Conservation (phyloP, 2,888 invertebrate genomes). For the Scaptomyza polygonia region DNA sequence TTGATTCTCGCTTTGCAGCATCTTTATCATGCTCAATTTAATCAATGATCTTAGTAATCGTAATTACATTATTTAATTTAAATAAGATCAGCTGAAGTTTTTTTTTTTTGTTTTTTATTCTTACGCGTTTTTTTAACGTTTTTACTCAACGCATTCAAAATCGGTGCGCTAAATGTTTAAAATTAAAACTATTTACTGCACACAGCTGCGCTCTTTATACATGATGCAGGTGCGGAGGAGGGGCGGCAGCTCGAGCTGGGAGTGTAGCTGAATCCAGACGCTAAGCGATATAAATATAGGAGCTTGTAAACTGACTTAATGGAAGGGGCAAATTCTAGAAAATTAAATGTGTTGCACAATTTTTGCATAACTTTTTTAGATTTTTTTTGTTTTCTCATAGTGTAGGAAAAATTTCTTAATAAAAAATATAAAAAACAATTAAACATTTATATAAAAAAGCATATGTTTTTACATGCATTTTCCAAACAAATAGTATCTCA, state of each 20-base stretch:
- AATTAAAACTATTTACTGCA: conserved; percentile 65
- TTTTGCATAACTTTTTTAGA: conserved; percentile 46
- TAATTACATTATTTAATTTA: conserved; percentile 71
- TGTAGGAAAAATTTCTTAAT: conserved; percentile 46
- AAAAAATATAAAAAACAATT: conserved; percentile 61
- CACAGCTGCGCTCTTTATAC: conserved; percentile 67
- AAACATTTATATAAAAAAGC: conserved; percentile 74
- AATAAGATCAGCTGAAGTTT: conserved; percentile 74
- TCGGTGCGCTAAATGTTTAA: conserved; percentile 65
- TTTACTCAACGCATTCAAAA: conserved; percentile 59
- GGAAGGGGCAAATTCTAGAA: conserved; percentile 28
- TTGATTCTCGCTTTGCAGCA: conserved; percentile 60
- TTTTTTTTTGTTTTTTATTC: conserved; percentile 36
- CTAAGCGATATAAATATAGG: conserved; percentile 41
- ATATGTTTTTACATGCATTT: conserved; percentile 70
- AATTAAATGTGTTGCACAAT: conserved; percentile 47
- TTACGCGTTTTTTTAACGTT: conserved; percentile 40
- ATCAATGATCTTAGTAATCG: conserved; percentile 76
- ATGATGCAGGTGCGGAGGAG: conserved; percentile 50
- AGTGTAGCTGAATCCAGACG: conserved; percentile 28
- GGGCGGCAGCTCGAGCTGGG: conserved; percentile 15
- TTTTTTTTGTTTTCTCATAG: conserved; percentile 35
- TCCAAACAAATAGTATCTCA: conserved; percentile 56
- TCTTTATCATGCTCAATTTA: conserved; percentile 67
- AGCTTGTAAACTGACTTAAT: conserved; percentile 8